Evolutionary conservation across 2,888 invertebrate genomes (phyloP), one percentile per base, ranked within the genome.

Genomic region (Litoditis marina): DNA sequence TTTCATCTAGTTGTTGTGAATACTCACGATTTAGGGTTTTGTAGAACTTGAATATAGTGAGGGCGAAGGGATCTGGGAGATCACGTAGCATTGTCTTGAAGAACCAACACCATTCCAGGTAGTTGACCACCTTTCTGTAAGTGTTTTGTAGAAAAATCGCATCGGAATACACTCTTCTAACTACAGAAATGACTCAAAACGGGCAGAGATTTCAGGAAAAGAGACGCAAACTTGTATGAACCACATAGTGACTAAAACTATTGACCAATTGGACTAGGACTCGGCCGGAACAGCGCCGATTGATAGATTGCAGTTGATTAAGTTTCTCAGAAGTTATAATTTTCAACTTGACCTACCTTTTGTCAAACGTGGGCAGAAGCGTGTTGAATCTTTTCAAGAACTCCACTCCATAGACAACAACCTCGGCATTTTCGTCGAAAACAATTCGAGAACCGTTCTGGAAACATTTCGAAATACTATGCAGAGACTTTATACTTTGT

Each of bases 401-500:
- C 16, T 84, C 82, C 28, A 80, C 71, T 16, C 84, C 84, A 65
- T 83, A 85, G 8, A 85, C 78, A 31, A 84, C 84, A 2, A 85
- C 77, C 62, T 81, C 78, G 0, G 79, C 77, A 25, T 61, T 44
- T 31, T 76, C 71, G 52, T 76, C 71, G 63, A 81, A 82, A 0
- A 53, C 60, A 54, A 82, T 82, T 27, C 28, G 63, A n/a, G 68
- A 57, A 8, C 71, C 73, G 51, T 74, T 61, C 67, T 71, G 65
- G 27, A 67, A 59, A 39, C n/a, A n/a, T n/a, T n/a, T n/a, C n/a
- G n/a, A n/a, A n/a, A n/a, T n/a, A n/a, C n/a, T n/a, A n/a, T n/a
- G n/a, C n/a, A n/a, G n/a, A n/a, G n/a, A n/a, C n/a, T n/a, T n/a
- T n/a, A n/a, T n/a, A n/a, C n/a, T n/a, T n/a, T n/a, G n/a, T n/a